These are phyloP conservation scores for Heterochromis multidens DNA, from an alignment of 2,113 vertebrate species.

Conservation along the genomic window DNA sequence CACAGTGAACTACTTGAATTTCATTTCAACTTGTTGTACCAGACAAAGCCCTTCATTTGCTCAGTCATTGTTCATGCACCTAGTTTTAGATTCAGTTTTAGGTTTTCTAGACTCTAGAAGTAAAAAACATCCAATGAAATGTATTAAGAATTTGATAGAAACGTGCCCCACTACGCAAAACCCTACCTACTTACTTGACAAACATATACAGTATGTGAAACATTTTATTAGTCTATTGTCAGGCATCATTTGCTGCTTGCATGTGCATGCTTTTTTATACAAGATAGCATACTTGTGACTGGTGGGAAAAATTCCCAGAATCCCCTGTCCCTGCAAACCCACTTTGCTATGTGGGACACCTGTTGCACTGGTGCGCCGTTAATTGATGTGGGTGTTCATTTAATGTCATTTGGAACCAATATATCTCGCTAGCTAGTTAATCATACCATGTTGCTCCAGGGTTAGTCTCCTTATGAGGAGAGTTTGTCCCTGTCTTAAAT, in stretches of 20 bases:
- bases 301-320: not conserved
- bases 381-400: constrained; percentile 37
- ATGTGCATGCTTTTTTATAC: not conserved
- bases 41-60: not conserved
- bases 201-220: not conserved
- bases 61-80: not conserved
- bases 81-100: not conserved
- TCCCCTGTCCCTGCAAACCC: constrained; percentile 5
- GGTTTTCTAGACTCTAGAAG: not conserved
- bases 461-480: not conserved
- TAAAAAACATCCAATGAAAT: not conserved
- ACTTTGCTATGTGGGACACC: constrained; percentile 49
- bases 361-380: not conserved
- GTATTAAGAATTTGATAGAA: not conserved
- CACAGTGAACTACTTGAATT: not conserved
- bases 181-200: not conserved
- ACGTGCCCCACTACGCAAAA: not conserved
- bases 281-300: not conserved
- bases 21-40: not conserved
- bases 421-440: constrained; percentile 6
- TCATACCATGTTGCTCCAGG: constrained; percentile 9
- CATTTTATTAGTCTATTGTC: not conserved
- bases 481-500: not conserved
- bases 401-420: constrained; percentile 17
- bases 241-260: not conserved